These are phyloP conservation scores for Aphis craccivora DNA, from an alignment of 1,140 invertebrate species.

Conservation along the genomic window DNA sequence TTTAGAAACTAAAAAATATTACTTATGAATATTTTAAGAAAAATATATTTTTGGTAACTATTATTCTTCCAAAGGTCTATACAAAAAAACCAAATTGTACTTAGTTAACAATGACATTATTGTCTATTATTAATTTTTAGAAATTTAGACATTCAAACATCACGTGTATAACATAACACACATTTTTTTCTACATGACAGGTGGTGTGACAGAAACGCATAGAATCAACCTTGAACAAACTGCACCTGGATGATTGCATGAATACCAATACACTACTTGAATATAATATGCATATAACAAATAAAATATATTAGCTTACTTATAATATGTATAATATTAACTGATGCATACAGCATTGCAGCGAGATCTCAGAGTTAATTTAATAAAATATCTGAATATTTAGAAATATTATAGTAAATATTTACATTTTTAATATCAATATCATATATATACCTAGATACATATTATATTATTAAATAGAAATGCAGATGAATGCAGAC, in stretches of 20 bases:
- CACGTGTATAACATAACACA: neutral
- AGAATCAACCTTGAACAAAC: conserved; percentile 44
- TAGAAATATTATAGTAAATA: neutral
- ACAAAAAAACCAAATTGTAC: neutral
- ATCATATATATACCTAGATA: neutral
- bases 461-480: neutral
- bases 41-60: neutral
- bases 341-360: neutral
- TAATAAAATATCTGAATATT: conserved; percentile 8
- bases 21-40: neutral
- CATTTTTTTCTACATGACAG: conserved; percentile 21
- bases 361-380: conserved; percentile 5
- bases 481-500: neutral
- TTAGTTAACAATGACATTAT: neutral
- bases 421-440: too few species aligned
- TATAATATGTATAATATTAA: neutral
- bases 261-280: conserved; percentile 17
- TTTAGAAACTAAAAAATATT: neutral
- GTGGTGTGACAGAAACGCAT: conserved; percentile 42
- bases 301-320: neutral
- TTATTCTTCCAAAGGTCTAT: neutral
- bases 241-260: conserved; percentile 40
- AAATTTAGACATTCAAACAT: conserved; percentile 7
- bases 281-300: neutral
- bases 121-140: neutral